Conservation (phyloP, 2,888 invertebrate species). For the Achlya flavicornis region DNA sequence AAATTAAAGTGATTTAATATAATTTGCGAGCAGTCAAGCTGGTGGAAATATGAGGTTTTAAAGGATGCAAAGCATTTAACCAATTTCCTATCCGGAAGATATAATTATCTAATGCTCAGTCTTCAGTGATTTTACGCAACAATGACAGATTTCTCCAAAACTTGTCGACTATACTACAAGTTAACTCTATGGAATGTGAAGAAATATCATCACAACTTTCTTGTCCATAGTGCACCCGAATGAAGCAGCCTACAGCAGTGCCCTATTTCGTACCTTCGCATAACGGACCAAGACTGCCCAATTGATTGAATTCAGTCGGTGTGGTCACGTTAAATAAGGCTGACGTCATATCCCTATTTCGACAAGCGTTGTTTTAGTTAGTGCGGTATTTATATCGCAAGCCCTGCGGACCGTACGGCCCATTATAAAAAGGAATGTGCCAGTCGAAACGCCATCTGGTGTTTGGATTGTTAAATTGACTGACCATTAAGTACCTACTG, state of each 20-base stretch:
- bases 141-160: too few species aligned
- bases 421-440: slow-evolving; percentile 31
- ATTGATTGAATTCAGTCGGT: not conserved
- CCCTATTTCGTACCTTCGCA: not conserved
- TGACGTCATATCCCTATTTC: slow-evolving; percentile 45
- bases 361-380: slow-evolving; percentile 18
- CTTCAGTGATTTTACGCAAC: too few species aligned
- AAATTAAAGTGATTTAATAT: too few species aligned
- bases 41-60: not conserved
- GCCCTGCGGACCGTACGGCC: slow-evolving; percentile 34
- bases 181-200: too few species aligned
- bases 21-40: not conserved
- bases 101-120: too few species aligned
- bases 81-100: not conserved
- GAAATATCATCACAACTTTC: too few species aligned
- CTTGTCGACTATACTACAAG: too few species aligned
- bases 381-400: slow-evolving; percentile 45
- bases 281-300: not conserved
- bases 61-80: not conserved
- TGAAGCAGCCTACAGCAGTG: not conserved
- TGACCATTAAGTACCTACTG: not conserved
- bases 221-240: too few species aligned
- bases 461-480: slow-evolving; percentile 15
- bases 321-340: not conserved
- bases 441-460: slow-evolving; percentile 33